These are phyloP conservation scores for Phoxinus phoxinus DNA, from an alignment of 2,113 vertebrate genomes.

Conservation along the genomic window DNA sequence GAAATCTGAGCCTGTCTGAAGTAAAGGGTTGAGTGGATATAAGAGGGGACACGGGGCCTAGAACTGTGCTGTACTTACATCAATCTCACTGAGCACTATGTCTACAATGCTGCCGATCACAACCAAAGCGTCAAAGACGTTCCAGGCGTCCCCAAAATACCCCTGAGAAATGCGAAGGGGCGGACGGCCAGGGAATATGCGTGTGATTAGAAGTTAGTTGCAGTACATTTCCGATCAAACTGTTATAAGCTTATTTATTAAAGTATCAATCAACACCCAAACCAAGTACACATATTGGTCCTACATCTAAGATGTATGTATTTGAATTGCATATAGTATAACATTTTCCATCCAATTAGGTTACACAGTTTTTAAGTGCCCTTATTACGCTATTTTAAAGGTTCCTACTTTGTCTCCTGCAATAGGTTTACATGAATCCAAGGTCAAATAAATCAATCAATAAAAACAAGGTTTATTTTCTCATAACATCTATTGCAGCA, in stretches of 20 bases:
- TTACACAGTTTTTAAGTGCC: not conserved
- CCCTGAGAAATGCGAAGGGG: constrained; percentile 85
- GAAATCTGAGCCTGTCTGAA: not conserved
- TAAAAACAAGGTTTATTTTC: no score
- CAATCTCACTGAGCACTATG: constrained; percentile 98
- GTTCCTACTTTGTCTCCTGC: no score
- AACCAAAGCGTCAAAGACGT: constrained; percentile 98
- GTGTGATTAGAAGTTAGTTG: constrained; percentile 20
- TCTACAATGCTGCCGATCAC: constrained; percentile 99
- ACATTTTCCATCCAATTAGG: not conserved
- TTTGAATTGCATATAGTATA: no score
- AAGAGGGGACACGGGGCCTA: constrained; percentile 49
- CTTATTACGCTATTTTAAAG: no score
- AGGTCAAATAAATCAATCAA: no score
- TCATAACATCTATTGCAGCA: no score
- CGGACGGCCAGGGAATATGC: constrained; percentile 74
- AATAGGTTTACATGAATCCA: no score
- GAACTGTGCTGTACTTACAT: constrained; percentile 88
- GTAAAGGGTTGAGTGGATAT: constrained; percentile 8
- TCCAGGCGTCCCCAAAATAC: constrained; percentile 99
- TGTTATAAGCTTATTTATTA: not conserved
- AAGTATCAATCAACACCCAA: not conserved
- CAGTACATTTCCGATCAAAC: not conserved
- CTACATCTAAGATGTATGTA: not conserved
- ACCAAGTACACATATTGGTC: not conserved